Evolutionary conservation across 2,797 vertebrate species (phyloP).

Genomic region (Rhincodon typus): DNA sequence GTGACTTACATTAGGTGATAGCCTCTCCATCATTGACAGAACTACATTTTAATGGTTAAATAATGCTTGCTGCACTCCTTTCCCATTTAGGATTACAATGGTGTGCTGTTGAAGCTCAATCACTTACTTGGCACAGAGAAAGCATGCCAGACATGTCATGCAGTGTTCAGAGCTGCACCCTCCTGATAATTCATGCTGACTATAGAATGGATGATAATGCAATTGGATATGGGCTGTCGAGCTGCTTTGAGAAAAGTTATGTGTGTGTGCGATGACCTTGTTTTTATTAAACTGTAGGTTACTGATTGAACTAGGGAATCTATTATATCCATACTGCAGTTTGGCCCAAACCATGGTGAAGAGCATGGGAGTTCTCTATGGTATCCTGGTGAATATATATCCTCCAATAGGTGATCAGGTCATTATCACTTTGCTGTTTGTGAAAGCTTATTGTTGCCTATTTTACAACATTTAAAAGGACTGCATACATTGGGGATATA

Average conservation of each 20-base stretch:
- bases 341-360: background rate
- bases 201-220: background rate
- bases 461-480: constrained; percentile 38
- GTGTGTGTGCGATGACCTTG: background rate
- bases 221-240: background rate
- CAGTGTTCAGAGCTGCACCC: background rate
- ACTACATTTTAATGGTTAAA: background rate
- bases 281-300: background rate
- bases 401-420: background rate
- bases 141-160: background rate
- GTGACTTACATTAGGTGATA: background rate
- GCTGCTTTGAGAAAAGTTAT: background rate
- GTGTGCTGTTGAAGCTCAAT: background rate
- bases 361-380: background rate
- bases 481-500: no score
- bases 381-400: background rate
- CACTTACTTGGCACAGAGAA: background rate
- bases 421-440: background rate
- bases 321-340: background rate
- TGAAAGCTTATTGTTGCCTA: constrained; percentile 23
- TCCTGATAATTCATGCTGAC: background rate
- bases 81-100: background rate
- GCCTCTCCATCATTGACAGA: background rate
- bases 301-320: background rate
- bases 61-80: background rate